Base-by-base conservation (phyloP, 2,113 vertebrate genomes). In the Picathartes gymnocephalus region DNA sequence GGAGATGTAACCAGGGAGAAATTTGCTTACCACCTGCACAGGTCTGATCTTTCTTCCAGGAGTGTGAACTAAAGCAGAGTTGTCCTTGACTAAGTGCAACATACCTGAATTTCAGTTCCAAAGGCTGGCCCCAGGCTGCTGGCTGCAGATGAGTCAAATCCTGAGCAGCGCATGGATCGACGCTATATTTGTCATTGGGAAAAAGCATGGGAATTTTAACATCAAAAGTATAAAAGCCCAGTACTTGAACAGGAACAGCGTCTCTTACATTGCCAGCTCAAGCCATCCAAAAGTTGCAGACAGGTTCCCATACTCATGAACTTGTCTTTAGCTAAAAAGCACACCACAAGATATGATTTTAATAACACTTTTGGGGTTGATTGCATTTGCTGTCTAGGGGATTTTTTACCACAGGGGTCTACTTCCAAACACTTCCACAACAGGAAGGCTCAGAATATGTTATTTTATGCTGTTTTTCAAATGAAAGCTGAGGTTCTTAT, bases 401-500 rank as follows among this genome's bases (percentile, higher is more conserved):
- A 1, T 80, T 96, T 95, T 95, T 93, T 88, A 92, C 71, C 68
- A 8, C 71, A 58, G 50, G 62, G 79, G 62, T 91, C 74, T 70
- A 91, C 79, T 95, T 96, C 47, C 68, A 95, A 97, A 85, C 81
- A 81, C 50, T 93, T 95, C 87, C 90, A 88, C 82, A 90, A 96
- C 56, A 86, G 82, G 88, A 92, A 93, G 60, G 82, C 47, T 94
- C 74, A 64, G 79, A 88, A 62, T 68, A 56, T 74, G 62, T 74
- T 96, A 84, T 93, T 95, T 92, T 92, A 82, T 95, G 57, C 47
- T 89, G 60, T 87, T 92, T 95, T 95, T 93, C 76, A 91, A 95
- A 74, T 61, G 85, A 97, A 95, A 95, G 51, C 72, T 88, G 79
- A 83, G 79, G 76, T 96, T 95, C 92, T 86, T 90, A 86, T 51